These are phyloP conservation scores for Henicopernis longicauda DNA, from an alignment of 2,113 vertebrate species.

Conservation along the genomic window DNA sequence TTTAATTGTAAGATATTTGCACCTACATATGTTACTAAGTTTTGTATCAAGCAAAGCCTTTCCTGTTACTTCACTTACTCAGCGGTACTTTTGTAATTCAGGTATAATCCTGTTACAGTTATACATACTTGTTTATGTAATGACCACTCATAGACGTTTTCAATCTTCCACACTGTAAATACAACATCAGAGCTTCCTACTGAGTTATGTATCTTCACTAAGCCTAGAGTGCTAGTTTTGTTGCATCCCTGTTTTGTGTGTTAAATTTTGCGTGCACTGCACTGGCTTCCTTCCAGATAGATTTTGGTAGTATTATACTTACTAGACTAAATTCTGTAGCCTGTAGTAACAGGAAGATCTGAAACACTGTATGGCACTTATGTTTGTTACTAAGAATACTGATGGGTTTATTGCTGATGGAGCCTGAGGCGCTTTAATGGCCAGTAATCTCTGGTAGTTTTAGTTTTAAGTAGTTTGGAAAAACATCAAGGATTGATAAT, in stretches of 20 bases:
- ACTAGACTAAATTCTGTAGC: neutral
- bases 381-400: constrained; percentile 8
- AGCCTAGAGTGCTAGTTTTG: neutral
- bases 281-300: neutral
- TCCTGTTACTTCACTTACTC: neutral
- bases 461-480: constrained; percentile 4
- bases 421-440: neutral
- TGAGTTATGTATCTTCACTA: neutral
- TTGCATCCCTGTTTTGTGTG: neutral
- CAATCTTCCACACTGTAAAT: neutral
- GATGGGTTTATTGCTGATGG: neutral
- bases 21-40: neutral
- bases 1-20: neutral
- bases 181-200: neutral
- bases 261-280: neutral
- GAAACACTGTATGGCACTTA: neutral
- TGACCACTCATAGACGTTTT: neutral
- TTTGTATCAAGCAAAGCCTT: neutral
- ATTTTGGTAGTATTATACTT: neutral
- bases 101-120: neutral
- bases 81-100: neutral
- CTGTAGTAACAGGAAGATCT: neutral
- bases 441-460: neutral
- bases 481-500: neutral
- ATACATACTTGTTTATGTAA: neutral